phyloP scores from a whole-genome alignment of 2,888 invertebrate genomes.

The Rhagonycha lutea region DNA sequence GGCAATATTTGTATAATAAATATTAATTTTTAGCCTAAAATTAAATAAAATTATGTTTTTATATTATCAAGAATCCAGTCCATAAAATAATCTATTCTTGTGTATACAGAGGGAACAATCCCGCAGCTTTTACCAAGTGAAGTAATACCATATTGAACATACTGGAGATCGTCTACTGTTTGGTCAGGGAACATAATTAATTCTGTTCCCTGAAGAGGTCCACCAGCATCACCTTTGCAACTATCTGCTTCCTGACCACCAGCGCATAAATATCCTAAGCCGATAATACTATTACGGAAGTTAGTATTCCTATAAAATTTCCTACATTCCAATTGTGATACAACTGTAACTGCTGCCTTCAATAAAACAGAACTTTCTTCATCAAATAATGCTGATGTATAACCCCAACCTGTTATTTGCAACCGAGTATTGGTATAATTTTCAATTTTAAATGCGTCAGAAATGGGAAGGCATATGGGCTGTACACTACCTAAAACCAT shows the following conservation, averaged over 20 bases:
- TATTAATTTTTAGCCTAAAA: too few species aligned
- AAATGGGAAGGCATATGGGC: conserved; percentile 57
- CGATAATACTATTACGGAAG: too few species aligned
- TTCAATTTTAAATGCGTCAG: conserved; percentile 43
- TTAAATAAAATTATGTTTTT: neutral
- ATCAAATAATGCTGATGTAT: conserved; percentile 54
- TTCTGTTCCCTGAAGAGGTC: conserved; percentile 57
- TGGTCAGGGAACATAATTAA: too few species aligned
- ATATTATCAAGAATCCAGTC: conserved; percentile 64
- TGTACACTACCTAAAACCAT: too few species aligned
- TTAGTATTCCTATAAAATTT: too few species aligned
- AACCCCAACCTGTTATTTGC: conserved; percentile 77
- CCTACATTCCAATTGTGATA: conserved; percentile 48
- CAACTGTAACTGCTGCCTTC: conserved; percentile 38
- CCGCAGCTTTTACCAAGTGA: conserved; percentile 56
- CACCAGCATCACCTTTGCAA: conserved; percentile 73
- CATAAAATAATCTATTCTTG: conserved; percentile 62
- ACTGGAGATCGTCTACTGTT: conserved; percentile 45
- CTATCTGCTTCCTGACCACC: conserved; percentile 66
- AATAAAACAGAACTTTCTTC: conserved; percentile 12
- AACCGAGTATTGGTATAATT: conserved; percentile 58
- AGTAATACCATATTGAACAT: conserved; percentile 60
- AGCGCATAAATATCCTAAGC: conserved; percentile 67
- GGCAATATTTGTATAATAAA: too few species aligned
- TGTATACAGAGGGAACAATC: conserved; percentile 67